Evolutionary conservation across 2,113 vertebrate species (phyloP).

Genomic region (Taurulus bubalis): DNA sequence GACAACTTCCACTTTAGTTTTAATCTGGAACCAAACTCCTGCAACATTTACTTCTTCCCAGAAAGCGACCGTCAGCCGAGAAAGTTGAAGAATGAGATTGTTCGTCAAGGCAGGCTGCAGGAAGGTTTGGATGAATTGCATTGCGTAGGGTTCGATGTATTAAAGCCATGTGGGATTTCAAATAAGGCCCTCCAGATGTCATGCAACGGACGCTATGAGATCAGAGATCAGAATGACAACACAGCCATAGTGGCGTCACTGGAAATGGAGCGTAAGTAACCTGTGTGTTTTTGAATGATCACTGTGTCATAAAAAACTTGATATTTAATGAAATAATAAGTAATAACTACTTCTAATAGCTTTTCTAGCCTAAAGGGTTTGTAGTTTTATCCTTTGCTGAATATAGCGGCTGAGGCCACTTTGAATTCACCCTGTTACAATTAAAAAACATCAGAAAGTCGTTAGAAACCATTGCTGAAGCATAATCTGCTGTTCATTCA

Average conservation of each 20-base stretch:
- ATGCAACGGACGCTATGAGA: conserved; percentile 16
- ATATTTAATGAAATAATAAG: neutral
- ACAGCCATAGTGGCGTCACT: neutral
- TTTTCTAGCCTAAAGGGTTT: neutral
- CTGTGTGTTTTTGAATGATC: neutral
- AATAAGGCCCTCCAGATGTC: accelerated
- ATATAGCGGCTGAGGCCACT: neutral
- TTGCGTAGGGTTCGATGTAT: neutral
- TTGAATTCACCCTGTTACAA: neutral
- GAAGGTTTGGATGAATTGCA: accelerated
- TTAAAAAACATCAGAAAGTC: neutral
- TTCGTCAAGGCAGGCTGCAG: neutral
- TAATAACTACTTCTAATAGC: neutral
- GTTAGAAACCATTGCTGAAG: neutral
- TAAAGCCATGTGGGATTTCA: conserved; percentile 29
- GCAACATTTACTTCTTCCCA: conserved; percentile 53
- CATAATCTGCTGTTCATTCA: neutral
- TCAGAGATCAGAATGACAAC: conserved; percentile 29
- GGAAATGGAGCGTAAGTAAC: conserved; percentile 24
- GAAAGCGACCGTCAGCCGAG: accelerated
- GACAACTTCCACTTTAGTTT: accelerated
- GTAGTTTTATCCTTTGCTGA: neutral
- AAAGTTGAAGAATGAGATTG: neutral
- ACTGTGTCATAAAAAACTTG: neutral
- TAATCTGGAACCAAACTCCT: neutral